Conservation (phyloP, 1,140 invertebrate species). For the Achatina immaculata region DNA sequence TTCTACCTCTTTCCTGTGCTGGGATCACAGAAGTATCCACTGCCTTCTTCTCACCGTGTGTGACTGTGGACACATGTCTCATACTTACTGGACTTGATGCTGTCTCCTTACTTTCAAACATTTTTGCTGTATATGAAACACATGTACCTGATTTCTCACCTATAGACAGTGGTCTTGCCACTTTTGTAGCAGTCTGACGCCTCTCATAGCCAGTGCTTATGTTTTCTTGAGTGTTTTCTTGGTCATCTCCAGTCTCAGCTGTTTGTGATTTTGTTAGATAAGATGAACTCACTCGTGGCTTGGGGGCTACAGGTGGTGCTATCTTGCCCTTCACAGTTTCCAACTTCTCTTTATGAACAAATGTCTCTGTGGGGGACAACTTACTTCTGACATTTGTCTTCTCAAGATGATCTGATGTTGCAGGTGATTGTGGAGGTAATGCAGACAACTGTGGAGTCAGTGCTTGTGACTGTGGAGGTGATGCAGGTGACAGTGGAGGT, state of each 20-base stretch:
- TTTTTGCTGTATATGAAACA: conserved; percentile 22
- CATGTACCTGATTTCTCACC: conserved; percentile 8
- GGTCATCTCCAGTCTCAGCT: not conserved
- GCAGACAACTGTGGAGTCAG: no score
- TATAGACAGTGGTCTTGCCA: not conserved
- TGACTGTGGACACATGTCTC: not conserved
- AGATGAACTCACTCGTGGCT: conserved; percentile 41
- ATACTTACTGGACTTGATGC: not conserved
- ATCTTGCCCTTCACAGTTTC: conserved; percentile 24
- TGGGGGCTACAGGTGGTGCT: conserved; percentile 52
- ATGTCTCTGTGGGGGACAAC: no score
- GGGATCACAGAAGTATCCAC: conserved; percentile 34
- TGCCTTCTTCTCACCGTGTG: not conserved
- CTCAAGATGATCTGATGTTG: not conserved
- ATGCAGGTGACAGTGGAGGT: not conserved
- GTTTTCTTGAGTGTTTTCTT: not conserved
- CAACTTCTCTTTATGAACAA: not conserved
- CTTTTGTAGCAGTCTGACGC: not conserved
- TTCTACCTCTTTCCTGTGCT: conserved; percentile 26
- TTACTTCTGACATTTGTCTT: not conserved
- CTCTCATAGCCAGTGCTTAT: conserved; percentile 23
- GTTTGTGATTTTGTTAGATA: conserved; percentile 12
- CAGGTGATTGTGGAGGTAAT: no score
- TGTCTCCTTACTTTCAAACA: conserved; percentile 32
- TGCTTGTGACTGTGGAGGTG: not conserved